phyloP scores from a whole-genome alignment of 2,888 invertebrate species.

The Latrodectus hesperus region DNA sequence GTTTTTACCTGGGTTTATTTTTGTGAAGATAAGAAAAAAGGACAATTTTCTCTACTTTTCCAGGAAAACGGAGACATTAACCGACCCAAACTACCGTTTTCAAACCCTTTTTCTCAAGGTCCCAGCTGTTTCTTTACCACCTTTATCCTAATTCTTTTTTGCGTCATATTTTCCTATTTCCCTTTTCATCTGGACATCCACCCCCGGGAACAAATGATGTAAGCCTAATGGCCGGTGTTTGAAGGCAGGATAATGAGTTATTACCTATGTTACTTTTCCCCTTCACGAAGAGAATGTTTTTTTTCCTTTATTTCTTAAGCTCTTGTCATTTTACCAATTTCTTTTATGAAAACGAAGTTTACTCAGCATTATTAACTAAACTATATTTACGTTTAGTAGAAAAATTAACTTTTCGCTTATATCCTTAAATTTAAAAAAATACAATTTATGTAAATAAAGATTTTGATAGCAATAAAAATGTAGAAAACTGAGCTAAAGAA shows the following conservation, averaged over 20 bases:
- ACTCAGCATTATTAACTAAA: too few species aligned
- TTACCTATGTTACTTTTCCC: slow-evolving; percentile 21
- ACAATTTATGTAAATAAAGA: too few species aligned
- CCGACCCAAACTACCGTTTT: slow-evolving; percentile 26
- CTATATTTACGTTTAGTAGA: too few species aligned
- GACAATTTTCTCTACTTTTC: slow-evolving; percentile 7
- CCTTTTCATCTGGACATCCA: slow-evolving; percentile 10
- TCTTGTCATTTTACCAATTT: too few species aligned
- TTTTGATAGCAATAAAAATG: too few species aligned
- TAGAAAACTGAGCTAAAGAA: too few species aligned
- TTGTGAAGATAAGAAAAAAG: not conserved
- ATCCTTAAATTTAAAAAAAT: too few species aligned
- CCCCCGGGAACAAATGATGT: slow-evolving; percentile 21
- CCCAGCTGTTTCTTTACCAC: slow-evolving; percentile 57
- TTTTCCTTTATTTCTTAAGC: too few species aligned
- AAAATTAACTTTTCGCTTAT: too few species aligned
- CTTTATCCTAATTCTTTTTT: slow-evolving; percentile 34
- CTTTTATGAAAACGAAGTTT: too few species aligned
- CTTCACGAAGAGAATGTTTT: not conserved
- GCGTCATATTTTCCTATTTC: slow-evolving; percentile 13
- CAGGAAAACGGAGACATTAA: slow-evolving; percentile 21
- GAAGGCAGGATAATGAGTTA: slow-evolving; percentile 54
- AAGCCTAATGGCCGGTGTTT: slow-evolving; percentile 51
- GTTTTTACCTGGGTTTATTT: slow-evolving; percentile 7
- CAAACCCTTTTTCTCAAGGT: slow-evolving; percentile 28